phyloP scores from a whole-genome alignment of 2,113 vertebrate species.

The Paramisgurnus dabryanus region DNA sequence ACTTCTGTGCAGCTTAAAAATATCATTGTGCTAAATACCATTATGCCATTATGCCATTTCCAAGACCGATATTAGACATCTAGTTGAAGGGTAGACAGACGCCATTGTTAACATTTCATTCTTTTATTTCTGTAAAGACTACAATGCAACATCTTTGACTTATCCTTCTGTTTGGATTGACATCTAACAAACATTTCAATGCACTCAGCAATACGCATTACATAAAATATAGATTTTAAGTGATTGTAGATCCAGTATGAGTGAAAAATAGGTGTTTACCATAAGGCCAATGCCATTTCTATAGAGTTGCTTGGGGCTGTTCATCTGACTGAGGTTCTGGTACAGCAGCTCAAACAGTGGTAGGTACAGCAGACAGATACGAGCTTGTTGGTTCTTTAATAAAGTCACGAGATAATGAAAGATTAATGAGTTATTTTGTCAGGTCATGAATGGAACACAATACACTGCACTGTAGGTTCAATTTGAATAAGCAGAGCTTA shows the following conservation, averaged over 20 bases:
- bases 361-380: slow-evolving; percentile 91
- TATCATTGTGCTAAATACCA: too few species aligned
- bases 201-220: background rate
- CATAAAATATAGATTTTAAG: background rate
- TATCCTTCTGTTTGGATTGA: background rate
- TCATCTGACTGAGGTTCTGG: slow-evolving; percentile 87
- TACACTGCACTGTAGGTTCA: background rate
- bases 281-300: slow-evolving; percentile 62
- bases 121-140: background rate
- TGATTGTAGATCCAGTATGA: background rate
- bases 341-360: slow-evolving; percentile 87
- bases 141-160: background rate
- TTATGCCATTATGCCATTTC: background rate
- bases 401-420: background rate
- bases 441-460: background rate
- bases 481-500: background rate
- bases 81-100: background rate
- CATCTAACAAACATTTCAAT: background rate
- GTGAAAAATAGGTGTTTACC: slow-evolving; percentile 59
- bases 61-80: background rate
- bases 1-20: too few species aligned
- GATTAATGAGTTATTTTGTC: background rate
- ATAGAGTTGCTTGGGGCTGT: slow-evolving; percentile 58
- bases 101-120: background rate
- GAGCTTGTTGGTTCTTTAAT: slow-evolving; percentile 91